Evolutionary conservation across 2,113 vertebrate species (phyloP).

Genomic region (Haemorhous mexicanus): DNA sequence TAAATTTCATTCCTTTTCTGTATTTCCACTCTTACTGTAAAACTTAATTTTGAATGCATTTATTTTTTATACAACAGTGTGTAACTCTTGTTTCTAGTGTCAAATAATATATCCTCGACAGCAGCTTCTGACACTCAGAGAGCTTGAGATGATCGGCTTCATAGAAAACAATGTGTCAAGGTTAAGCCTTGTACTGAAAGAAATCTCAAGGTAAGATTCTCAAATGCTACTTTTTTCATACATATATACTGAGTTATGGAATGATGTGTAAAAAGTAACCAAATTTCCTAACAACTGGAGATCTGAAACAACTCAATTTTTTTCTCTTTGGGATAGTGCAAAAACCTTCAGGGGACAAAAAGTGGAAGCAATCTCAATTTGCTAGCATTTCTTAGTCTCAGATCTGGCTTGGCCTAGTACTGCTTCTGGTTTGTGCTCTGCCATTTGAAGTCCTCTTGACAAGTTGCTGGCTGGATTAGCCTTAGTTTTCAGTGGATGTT

Average conservation of each 20-base stretch:
- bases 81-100: constrained; percentile 73
- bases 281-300: not conserved
- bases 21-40: not conserved
- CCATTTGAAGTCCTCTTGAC: not conserved
- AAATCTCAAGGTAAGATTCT: constrained; percentile 82
- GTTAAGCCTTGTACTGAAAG: constrained; percentile 84
- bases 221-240: not conserved
- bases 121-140: constrained; percentile 89
- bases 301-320: not conserved
- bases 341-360: not conserved
- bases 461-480: not conserved
- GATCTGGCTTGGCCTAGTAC: not conserved
- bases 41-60: not conserved
- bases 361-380: not conserved
- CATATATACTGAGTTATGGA: not conserved
- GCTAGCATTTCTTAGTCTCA: not conserved
- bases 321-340: not conserved
- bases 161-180: constrained; percentile 86
- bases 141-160: constrained; percentile 90
- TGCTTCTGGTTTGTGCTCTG: not conserved
- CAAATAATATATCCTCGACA: constrained; percentile 93
- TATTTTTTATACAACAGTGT: not conserved
- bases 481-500: not conserved
- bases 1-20: not conserved
- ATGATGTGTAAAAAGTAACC: not conserved